Evolutionary conservation across 2,113 vertebrate genomes (phyloP).

Genomic region (Hemibagrus wyckioides): DNA sequence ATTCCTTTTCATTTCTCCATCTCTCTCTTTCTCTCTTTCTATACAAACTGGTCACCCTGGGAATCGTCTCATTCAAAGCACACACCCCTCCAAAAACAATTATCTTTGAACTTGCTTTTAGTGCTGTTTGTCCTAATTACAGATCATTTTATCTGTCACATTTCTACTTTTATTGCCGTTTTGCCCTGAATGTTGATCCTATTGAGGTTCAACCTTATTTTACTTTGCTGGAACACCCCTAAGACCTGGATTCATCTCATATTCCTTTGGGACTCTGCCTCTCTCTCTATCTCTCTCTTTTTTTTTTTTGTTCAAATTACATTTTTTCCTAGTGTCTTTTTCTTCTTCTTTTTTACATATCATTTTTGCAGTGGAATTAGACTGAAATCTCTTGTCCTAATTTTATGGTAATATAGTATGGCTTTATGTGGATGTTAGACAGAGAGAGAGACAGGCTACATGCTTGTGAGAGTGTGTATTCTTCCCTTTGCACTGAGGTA

Average conservation of each 20-base stretch:
- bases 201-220: slow-evolving; percentile 67
- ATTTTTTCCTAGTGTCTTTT: slow-evolving; percentile 20
- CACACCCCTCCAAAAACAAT: slow-evolving; percentile 63
- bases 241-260: slow-evolving; percentile 67
- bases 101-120: slow-evolving; percentile 67
- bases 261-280: slow-evolving; percentile 52
- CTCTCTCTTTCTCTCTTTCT: slow-evolving; percentile 32
- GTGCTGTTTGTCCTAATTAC: slow-evolving; percentile 68
- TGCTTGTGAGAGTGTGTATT: slow-evolving; percentile 48
- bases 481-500: slow-evolving; percentile 47
- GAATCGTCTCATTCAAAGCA: slow-evolving; percentile 68
- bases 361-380: slow-evolving; percentile 73
- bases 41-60: slow-evolving; percentile 65
- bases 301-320: slow-evolving; percentile 52
- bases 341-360: slow-evolving; percentile 47
- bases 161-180: slow-evolving; percentile 60
- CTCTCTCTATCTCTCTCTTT: slow-evolving; percentile 37
- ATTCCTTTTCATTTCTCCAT: slow-evolving; percentile 39
- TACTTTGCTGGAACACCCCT: slow-evolving; percentile 62
- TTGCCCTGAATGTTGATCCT: slow-evolving; percentile 69
- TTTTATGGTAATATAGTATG: slow-evolving; percentile 58
- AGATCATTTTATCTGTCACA: slow-evolving; percentile 64
- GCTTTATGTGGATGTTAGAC: slow-evolving; percentile 6
- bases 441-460: slow-evolving; percentile 48
- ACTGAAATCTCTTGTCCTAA: slow-evolving; percentile 70